Evolutionary conservation across 1,140 invertebrate species (phyloP).

Genomic region (Lepidurus arcticus): DNA sequence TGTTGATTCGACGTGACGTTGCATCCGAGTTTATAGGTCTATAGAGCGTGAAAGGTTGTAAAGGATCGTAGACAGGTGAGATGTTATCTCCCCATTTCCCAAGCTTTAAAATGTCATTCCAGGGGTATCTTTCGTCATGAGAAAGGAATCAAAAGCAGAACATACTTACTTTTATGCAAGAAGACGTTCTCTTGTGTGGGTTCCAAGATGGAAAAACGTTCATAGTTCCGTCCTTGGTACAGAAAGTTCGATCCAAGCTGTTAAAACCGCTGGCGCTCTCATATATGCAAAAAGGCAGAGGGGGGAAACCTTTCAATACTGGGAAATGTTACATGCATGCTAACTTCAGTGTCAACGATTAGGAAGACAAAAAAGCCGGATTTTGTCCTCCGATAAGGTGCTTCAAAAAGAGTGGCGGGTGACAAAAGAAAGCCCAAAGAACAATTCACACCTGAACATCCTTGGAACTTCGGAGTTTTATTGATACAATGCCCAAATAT

Average conservation of each 20-base stretch:
- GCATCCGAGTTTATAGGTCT: constrained; percentile 12
- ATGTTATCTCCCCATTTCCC: constrained; percentile 4
- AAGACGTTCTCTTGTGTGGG: not conserved
- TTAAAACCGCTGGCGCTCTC: not conserved
- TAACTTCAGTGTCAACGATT: not conserved
- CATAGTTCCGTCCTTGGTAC: not conserved
- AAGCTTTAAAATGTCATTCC: not conserved
- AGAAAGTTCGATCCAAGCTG: not conserved
- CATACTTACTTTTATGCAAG: not conserved
- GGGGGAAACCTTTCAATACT: not conserved
- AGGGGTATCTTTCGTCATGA: not conserved
- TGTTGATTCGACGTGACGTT: constrained; percentile 8
- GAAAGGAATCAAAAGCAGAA: not conserved
- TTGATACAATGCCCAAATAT: constrained; percentile 22
- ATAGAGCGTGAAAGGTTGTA: constrained; percentile 6
- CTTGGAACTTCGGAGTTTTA: not conserved
- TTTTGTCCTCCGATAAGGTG: not conserved
- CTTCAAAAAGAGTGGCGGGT: not conserved
- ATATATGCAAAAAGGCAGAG: not conserved
- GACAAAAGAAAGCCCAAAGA: not conserved
- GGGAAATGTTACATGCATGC: not conserved
- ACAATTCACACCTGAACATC: not conserved
- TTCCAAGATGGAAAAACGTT: not conserved
- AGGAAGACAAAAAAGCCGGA: not conserved
- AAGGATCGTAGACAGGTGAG: constrained; percentile 18